Evolutionary conservation across 1,140 invertebrate genomes (phyloP), one percentile per base, ranked within the genome.

Genomic region (Temnothorax nylanderi): DNA sequence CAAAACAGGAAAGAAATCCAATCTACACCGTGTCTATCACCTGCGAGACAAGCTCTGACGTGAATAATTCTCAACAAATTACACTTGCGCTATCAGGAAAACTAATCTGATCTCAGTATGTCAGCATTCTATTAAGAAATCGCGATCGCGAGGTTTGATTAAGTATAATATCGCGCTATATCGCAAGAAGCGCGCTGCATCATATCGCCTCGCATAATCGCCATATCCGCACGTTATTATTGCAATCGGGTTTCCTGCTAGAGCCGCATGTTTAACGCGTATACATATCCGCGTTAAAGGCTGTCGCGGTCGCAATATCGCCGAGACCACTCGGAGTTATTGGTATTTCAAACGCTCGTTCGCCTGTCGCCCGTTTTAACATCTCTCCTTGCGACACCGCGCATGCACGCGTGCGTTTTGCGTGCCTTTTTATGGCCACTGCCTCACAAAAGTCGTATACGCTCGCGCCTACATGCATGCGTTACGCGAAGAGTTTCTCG

Each of bases 391-490:
- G 60, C 58, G n/a, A 86, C 51, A n/a, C 67, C 58, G 18, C 58
- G 37, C 62, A 77, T 37, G 62, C 82, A 76, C 54, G 41, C 26
- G 26, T 34, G 47, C 26, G 60, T 86, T 78, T 86, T 80, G 75
- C 58, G 62, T 78, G 75, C 47, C 84, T 86, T 86, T 86, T 86
- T 86, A 69, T 80, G 74, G 72, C 26, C 37, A 49, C 49, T 26
- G 72, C 44, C 41, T 69, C 54, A 62, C 60, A 62, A 85, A 85
- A 85, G 41, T 60, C 32, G 56, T 56, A 74, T 56, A 74, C 60
- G 47, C 21, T 54, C 47, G 56, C 58, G 78, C 64, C 64, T 71
- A 81, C 64, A 71, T 81, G 16, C 37, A 41, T 54, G 44, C 62
- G 76, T 67, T 80, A 41, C 62, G 62, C 34, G 37, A 56, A 26